Evolutionary conservation across 2,797 vertebrate genomes (phyloP), one percentile per base, ranked within the genome.

Genomic region (Coregonus suidteri): DNA sequence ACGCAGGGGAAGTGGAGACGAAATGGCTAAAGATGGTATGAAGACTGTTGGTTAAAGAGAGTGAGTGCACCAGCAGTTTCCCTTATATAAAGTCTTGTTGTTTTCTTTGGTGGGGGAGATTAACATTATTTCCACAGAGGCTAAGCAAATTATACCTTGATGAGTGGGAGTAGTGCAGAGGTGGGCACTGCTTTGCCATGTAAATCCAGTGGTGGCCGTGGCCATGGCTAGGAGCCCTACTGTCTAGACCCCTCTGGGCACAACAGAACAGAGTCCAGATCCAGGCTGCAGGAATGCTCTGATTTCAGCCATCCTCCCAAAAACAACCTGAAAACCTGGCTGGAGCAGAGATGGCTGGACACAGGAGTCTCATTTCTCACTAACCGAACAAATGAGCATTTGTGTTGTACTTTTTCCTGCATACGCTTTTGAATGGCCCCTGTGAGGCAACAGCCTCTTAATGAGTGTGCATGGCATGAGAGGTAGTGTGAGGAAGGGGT

Each of bases 401-500:
- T 87, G 78, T 73, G n/a, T 88, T 37, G 53, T 20, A 15, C 34
- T 9, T 73, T 18, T 88, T 85, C 79, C 83, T 54, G 74, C 84
- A 83, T 84, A 88, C 73, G 79, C 84, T 83, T 82, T 62, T 47
- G 76, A 88, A 75, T 82, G 85, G 82, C 85, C 73, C 86, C 70
- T 18, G 81, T 89, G 86, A 82, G 81, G 79, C 85, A 85, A 83
- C 77, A 76, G 81, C 90, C 87, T 86, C 75, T 83, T 90, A 91
- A 90, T 91, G 83, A 90, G 86, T 86, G 88, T 86, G 85, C 84
- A 74, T 90, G 87, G 90, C 90, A 90, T 86, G 80, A 87, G 87
- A 82, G 86, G 83, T 25, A 91, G 88, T 88, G 92, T 89, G 89
- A 95, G 91, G 91, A 95, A 94, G 91, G 94, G 93, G 94, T 95